Conservation (phyloP, 2,797 vertebrate genomes). For the Calcarius lapponicus region DNA sequence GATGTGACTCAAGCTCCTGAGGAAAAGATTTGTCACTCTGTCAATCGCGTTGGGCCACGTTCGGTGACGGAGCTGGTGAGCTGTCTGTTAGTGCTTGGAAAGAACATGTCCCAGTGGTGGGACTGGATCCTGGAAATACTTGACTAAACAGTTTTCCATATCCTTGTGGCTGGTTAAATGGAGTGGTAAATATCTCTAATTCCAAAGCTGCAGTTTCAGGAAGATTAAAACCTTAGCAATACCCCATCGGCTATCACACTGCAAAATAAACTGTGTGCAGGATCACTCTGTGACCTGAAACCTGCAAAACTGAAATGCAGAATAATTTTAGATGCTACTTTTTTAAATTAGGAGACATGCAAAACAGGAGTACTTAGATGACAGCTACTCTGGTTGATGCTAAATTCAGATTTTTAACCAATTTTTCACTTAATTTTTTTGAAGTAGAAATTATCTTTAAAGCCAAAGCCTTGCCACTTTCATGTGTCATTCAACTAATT, state of each 20-base stretch:
- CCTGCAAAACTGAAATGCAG: neutral
- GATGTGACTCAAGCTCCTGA: slow-evolving; percentile 1
- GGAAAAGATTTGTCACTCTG: slow-evolving; percentile 40
- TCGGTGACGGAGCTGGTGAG: neutral
- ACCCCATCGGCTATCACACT: neutral
- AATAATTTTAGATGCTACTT: neutral
- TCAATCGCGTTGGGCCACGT: neutral
- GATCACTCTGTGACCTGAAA: neutral
- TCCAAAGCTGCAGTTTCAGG: slow-evolving; percentile 23
- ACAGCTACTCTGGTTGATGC: neutral
- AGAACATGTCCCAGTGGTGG: neutral
- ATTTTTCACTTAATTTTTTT: neutral
- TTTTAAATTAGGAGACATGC: neutral
- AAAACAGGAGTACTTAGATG: neutral
- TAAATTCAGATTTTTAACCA: neutral
- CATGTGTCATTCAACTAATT: neutral
- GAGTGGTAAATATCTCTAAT: slow-evolving; percentile 35
- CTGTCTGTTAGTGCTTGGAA: neutral
- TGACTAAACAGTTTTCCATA: slow-evolving; percentile 23
- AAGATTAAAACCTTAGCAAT: slow-evolving; percentile 3
- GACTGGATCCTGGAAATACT: slow-evolving; percentile 11
- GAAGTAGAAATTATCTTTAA: neutral
- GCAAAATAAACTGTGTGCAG: neutral
- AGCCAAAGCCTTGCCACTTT: neutral
- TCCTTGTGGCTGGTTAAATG: neutral